Percentiles rank a stretch among this genome's conserved stretches.
phyloP scores from a whole-genome alignment of 2,888 invertebrate species.

The Piscicola geometra region DNA sequence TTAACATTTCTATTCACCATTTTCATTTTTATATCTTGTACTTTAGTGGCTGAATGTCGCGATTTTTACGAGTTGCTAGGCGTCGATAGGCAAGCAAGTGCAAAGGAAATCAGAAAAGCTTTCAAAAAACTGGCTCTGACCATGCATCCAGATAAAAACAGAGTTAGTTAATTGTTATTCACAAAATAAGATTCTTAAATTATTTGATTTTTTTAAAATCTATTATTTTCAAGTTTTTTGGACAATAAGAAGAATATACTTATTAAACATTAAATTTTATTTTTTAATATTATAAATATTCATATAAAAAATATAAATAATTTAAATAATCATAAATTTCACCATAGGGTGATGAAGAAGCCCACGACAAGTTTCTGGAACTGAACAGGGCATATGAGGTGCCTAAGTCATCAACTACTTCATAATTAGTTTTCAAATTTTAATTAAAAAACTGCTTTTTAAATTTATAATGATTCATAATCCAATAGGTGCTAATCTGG shows the following conservation, averaged over 20 bases:
- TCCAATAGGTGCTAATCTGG: too few relatives aligned
- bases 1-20: background rate
- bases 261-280: too few relatives aligned
- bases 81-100: slow-evolving; percentile 65
- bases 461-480: too few relatives aligned
- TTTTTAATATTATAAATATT: background rate
- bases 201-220: background rate
- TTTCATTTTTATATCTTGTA: slow-evolving; percentile 4
- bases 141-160: slow-evolving; percentile 71
- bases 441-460: too few relatives aligned
- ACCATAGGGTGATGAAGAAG: slow-evolving; percentile 69
- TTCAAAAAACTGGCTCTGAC: slow-evolving; percentile 72
- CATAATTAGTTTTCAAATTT: too few relatives aligned
- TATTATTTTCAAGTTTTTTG: background rate
- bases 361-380: slow-evolving; percentile 72
- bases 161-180: slow-evolving; percentile 21
- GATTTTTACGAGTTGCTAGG: slow-evolving; percentile 69
- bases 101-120: slow-evolving; percentile 69
- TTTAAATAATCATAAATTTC: background rate
- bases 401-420: too few relatives aligned
- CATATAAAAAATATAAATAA: background rate
- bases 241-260: background rate
- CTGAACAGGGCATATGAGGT: slow-evolving; percentile 80
- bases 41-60: slow-evolving; percentile 22
- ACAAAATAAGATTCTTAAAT: background rate